Base-by-base conservation (phyloP, 2,888 invertebrate genomes). In the Syritta pipiens region DNA sequence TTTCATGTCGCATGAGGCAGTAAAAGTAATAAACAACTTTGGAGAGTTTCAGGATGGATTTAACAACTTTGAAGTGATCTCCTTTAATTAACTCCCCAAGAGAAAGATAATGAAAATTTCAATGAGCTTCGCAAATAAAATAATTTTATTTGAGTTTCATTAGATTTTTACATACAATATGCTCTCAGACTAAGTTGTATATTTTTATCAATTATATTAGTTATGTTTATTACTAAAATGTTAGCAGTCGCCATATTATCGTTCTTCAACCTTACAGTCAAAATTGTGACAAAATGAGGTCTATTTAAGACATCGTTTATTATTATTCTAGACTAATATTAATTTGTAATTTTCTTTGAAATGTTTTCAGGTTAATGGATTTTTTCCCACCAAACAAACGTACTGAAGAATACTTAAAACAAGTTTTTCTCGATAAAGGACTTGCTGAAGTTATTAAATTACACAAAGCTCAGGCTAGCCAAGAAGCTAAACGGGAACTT, bases 381-480 rank as follows among this genome's bases (percentile, higher is more conserved):
- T 96, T 97, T 90, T 94, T 98, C 88, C 98, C 98, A 82, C 92
- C 95, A 85, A 97, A 97, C 90, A 97, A 97, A 87, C 94, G 97
- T 87, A 96, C 95, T 85, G 96, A 96, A 89, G 96, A 96, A 85
- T 93, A 94, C 88, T 94, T 97, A 89, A 93, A 94, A 84, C 90
- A 93, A 83, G 92, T 93, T 84, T 96, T 96, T 90, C 93, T 93
- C 83, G 93, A 94, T 68, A 94, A 94, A 84, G 96, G 94, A 20
- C 91, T 97, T 82, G 92, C 92, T 57, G 94, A 95, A 88, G 92
- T 97, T 85, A 93, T 95, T 84, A 93, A 93, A 84, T 90, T 95
- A 84, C 95, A 95, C 87, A 94, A 95, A 86, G 94, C 94, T 81
- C 95, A 95, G 88, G 94, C 95, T 84, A 94, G 94, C 87, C 95